These are phyloP conservation scores for Tetraneura akinire DNA, from an alignment of 1,140 invertebrate species.

Conservation along the genomic window DNA sequence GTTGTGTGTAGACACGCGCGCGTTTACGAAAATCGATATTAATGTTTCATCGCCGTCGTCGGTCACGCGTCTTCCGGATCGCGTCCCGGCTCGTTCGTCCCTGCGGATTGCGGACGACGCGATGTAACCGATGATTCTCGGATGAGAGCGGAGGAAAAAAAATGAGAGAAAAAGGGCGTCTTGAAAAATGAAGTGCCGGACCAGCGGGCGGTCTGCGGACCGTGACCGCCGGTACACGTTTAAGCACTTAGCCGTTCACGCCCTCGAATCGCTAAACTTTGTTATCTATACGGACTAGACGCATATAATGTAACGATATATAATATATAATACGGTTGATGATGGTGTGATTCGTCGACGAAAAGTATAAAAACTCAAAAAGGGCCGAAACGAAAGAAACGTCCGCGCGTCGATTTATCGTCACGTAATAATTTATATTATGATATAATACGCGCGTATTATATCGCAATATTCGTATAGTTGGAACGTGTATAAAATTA, in stretches of 20 bases:
- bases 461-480: too few species aligned
- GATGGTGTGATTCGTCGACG: neutral
- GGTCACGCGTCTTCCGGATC: slow-evolving; percentile 37
- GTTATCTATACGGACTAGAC: slow-evolving; percentile 17
- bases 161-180: slow-evolving; percentile 38
- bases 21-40: neutral
- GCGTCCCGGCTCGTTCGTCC: neutral
- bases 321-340: neutral
- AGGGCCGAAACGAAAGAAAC: too few species aligned
- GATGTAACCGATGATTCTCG: slow-evolving; percentile 38
- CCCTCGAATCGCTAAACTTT: slow-evolving; percentile 17
- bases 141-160: slow-evolving; percentile 14
- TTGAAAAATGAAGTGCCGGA: slow-evolving; percentile 50
- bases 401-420: too few species aligned
- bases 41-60: slow-evolving; percentile 21
- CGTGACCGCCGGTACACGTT: slow-evolving; percentile 48
- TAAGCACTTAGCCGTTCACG: slow-evolving; percentile 46
- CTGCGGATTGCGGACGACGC: neutral
- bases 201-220: slow-evolving; percentile 42
- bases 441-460: too few species aligned
- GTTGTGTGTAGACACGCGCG: neutral
- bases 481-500: too few species aligned
- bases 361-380: neutral
- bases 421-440: too few species aligned
- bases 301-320: too few species aligned